Percentiles rank a stretch among this genome's conserved stretches.
These are phyloP conservation scores for Polyodon spathula DNA, from an alignment of 2,113 vertebrate genomes.

Conservation along the genomic window DNA sequence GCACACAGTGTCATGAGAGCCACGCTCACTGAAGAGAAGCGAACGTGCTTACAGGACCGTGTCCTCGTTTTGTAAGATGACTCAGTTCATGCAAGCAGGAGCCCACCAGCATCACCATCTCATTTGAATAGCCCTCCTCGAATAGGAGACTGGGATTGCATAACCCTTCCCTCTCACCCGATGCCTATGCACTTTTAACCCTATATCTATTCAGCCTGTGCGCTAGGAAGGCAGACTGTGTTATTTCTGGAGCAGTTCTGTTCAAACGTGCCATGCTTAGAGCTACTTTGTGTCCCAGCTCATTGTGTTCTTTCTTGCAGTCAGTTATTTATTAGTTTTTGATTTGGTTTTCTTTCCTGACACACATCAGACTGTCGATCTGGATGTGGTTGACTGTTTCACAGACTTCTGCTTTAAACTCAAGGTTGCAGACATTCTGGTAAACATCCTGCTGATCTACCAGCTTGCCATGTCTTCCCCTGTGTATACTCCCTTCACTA, in stretches of 20 bases:
- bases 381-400: conserved; percentile 13
- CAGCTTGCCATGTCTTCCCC: conserved; percentile 8
- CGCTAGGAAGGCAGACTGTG: conserved; percentile 1
- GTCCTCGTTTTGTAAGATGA: no score
- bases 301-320: conserved; percentile 11
- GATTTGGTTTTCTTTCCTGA: conserved; percentile 6
- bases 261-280: conserved; percentile 5
- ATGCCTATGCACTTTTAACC: no score
- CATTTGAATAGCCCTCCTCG: no score
- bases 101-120: no score
- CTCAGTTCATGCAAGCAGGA: no score
- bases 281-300: not conserved
- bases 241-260: not conserved
- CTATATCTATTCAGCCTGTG: no score
- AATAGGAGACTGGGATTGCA: no score
- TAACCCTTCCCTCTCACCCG: no score
- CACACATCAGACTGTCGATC: conserved; percentile 14
- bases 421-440: conserved; percentile 11
- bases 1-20: no score
- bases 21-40: no score
- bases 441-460: conserved; percentile 14
- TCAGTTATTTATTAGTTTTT: not conserved
- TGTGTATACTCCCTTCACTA: no score
- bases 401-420: conserved; percentile 9
- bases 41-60: no score